phyloP scores from a whole-genome alignment of 2,888 invertebrate genomes.

The Drosophila nr. perissopoda region DNA sequence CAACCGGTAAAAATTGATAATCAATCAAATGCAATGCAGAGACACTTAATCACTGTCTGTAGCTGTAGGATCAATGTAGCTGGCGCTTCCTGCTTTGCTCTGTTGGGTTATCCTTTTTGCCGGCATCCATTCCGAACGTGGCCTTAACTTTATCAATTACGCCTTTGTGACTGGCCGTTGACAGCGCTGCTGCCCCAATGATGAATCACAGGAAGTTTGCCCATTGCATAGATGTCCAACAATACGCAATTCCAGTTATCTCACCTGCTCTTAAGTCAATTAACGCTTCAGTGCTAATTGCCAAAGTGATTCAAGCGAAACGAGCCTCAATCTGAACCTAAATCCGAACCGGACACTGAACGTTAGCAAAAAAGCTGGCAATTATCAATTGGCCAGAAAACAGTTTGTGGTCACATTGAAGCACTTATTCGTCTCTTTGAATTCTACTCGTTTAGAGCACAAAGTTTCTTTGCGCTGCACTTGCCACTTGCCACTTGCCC shows the following conservation, averaged over 20 bases:
- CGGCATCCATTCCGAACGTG: not conserved
- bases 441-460: not conserved
- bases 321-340: not conserved
- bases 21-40: slow-evolving; percentile 72
- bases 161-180: slow-evolving; percentile 47
- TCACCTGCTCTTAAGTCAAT: slow-evolving; percentile 64
- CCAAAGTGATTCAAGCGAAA: not conserved
- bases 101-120: slow-evolving; percentile 28
- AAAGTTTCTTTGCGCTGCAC: not conserved
- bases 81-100: slow-evolving; percentile 25
- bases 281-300: slow-evolving; percentile 57
- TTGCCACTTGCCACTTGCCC: slow-evolving; percentile 9
- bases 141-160: slow-evolving; percentile 72
- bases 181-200: slow-evolving; percentile 44
- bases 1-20: slow-evolving; percentile 71
- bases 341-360: not conserved
- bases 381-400: slow-evolving; percentile 16
- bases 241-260: slow-evolving; percentile 28
- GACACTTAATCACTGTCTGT: slow-evolving; percentile 76
- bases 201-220: slow-evolving; percentile 68
- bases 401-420: slow-evolving; percentile 45
- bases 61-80: slow-evolving; percentile 33
- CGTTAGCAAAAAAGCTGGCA: not conserved
- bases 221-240: slow-evolving; percentile 19
- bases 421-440: not conserved